These are phyloP conservation scores for Lota lota DNA, from an alignment of 2,113 vertebrate genomes.

Conservation along the genomic window DNA sequence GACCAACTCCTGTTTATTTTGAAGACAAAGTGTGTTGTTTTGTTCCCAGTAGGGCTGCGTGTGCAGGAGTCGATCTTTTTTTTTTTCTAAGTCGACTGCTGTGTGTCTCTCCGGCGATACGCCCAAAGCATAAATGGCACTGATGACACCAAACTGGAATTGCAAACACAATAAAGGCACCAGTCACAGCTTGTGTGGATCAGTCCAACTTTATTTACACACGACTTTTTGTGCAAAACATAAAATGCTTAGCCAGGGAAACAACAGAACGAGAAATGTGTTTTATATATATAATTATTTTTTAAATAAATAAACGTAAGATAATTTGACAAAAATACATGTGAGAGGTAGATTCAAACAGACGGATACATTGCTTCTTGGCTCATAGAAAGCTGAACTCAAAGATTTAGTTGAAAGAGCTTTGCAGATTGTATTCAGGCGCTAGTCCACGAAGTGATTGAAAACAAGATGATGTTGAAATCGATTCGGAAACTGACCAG, in stretches of 20 bases:
- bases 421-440: too few species aligned
- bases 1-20: constrained; percentile 3
- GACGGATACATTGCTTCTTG: too few species aligned
- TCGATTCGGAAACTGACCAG: too few species aligned
- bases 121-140: neutral
- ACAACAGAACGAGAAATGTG: neutral
- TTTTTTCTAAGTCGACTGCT: constrained; percentile 32
- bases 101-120: neutral
- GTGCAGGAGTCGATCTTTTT: constrained; percentile 39
- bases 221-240: neutral
- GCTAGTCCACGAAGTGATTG: too few species aligned
- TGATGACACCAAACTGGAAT: neutral
- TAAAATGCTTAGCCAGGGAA: neutral
- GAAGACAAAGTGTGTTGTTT: constrained; percentile 53
- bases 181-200: constrained; percentile 24
- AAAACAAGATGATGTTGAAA: too few species aligned
- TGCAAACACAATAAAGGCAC: constrained; percentile 19
- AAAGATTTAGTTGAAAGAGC: too few species aligned
- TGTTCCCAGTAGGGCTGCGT: constrained; percentile 16
- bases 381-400: too few species aligned
- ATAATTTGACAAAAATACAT: neutral
- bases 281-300: constrained; percentile 8
- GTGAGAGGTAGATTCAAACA: too few species aligned
- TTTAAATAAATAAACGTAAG: constrained; percentile 51
- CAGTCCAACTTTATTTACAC: neutral